Conservation (phyloP, 2,113 vertebrate species). For the Strix uralensis region DNA sequence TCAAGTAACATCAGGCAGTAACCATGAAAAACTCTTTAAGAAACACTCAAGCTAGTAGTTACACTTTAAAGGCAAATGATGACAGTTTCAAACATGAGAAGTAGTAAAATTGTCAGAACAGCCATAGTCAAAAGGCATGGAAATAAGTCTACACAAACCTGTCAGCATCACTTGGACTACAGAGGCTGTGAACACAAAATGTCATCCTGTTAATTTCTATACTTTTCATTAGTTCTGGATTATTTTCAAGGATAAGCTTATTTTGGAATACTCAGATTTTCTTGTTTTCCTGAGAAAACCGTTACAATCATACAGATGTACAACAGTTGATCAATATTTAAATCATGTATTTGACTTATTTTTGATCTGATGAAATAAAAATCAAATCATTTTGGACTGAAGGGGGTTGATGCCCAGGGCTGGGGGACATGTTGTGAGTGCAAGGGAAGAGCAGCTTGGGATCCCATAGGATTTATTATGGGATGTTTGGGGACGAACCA, state of each 20-base stretch:
- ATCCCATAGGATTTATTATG: not conserved
- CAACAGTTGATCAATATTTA: not conserved
- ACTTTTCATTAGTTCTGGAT: not conserved
- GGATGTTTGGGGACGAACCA: not conserved
- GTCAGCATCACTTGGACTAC: not conserved
- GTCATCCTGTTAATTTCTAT: not conserved
- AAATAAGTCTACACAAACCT: not conserved
- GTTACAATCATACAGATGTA: not conserved
- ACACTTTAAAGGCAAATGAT: not conserved
- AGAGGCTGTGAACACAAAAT: not conserved
- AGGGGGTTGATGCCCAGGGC: not conserved
- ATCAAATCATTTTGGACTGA: not conserved
- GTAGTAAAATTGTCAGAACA: not conserved
- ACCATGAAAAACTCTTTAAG: not conserved
- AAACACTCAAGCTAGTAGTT: not conserved
- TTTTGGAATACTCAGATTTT: not conserved
- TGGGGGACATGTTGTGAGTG: accelerated
- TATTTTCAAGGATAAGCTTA: not conserved
- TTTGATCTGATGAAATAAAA: not conserved
- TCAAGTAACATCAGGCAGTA: not conserved
- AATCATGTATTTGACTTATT: not conserved
- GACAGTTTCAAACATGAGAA: not conserved
- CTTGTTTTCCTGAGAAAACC: not conserved
- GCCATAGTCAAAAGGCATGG: not conserved
- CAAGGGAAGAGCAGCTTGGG: not conserved